Conservation (phyloP, 2,888 invertebrate species). For the Athalia cordata region DNA sequence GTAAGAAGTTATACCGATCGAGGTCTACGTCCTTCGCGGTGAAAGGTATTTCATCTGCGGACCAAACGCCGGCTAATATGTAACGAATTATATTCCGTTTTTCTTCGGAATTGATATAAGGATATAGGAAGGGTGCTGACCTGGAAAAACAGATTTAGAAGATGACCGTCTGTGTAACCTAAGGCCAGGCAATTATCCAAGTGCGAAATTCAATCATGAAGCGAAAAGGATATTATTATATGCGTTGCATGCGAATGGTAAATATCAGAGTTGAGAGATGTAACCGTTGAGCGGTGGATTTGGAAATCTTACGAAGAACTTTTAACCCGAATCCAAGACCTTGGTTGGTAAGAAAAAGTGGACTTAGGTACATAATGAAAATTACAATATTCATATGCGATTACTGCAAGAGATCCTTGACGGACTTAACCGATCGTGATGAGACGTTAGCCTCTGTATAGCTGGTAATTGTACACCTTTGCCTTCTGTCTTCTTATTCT, state of each 20-base stretch:
- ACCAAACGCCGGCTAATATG: constrained; percentile 34
- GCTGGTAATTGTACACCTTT: constrained; percentile 17
- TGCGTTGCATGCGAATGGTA: background rate
- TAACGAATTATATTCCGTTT: constrained; percentile 16
- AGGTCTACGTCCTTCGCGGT: constrained; percentile 46
- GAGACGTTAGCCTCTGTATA: constrained; percentile 57
- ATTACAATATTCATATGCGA: constrained; percentile 58
- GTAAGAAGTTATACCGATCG: constrained; percentile 25
- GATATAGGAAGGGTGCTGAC: constrained; percentile 1
- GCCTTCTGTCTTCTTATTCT: background rate
- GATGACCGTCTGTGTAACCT: no score
- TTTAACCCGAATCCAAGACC: constrained; percentile 23
- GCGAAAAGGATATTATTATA: no score
- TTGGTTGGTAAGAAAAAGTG: background rate
- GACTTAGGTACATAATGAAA: constrained; percentile 3
- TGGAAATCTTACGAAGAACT: background rate
- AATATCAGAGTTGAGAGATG: background rate
- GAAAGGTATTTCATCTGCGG: constrained; percentile 34
- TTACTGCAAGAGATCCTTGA: constrained; percentile 64
- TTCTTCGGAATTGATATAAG: background rate
- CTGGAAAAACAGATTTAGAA: background rate
- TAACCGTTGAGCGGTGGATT: background rate
- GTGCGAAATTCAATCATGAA: no score
- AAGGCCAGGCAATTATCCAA: no score
- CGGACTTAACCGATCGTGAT: constrained; percentile 59